phyloP scores from a whole-genome alignment of 2,797 vertebrate species.

The Clarias platycephalus region DNA sequence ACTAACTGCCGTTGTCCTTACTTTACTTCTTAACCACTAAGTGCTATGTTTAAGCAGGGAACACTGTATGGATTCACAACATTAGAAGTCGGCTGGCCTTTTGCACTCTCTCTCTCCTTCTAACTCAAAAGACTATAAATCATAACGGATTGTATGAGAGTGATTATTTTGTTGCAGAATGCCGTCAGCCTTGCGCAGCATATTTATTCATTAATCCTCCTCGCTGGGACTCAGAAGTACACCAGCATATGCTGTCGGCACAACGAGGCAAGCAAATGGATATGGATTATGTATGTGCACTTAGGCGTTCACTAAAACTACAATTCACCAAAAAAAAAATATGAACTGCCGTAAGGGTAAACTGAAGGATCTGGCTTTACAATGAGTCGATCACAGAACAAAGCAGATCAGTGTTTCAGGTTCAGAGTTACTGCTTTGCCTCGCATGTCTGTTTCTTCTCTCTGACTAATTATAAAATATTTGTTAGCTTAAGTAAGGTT shows the following conservation, averaged over 20 bases:
- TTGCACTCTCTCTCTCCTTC: not conserved
- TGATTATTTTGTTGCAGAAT: slow-evolving; percentile 19
- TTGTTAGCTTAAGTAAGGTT: not conserved
- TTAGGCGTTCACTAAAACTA: slow-evolving; percentile 41
- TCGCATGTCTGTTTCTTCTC: not conserved
- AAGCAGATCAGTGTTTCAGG: not conserved
- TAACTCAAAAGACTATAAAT: slow-evolving; percentile 26
- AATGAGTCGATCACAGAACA: slow-evolving; percentile 30
- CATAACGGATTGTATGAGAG: slow-evolving; percentile 1
- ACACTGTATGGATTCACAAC: not conserved
- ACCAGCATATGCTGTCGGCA: slow-evolving; percentile 37
- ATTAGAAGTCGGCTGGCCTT: not conserved
- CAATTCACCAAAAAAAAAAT: slow-evolving; percentile 45
- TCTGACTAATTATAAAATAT: not conserved
- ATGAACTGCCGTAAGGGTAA: slow-evolving; percentile 30
- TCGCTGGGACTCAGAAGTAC: slow-evolving; percentile 34
- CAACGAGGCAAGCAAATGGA: slow-evolving; percentile 36
- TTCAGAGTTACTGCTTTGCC: not conserved
- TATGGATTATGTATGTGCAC: slow-evolving; percentile 45
- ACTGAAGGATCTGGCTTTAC: slow-evolving; percentile 38
- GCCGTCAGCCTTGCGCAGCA: slow-evolving; percentile 19
- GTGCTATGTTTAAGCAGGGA: not conserved
- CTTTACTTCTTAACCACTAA: not conserved
- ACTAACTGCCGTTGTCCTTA: not conserved
- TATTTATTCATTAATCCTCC: slow-evolving; percentile 43